phyloP scores from a whole-genome alignment of 92 coral and sea anemone species.

The Paragorgia papillata region DNA sequence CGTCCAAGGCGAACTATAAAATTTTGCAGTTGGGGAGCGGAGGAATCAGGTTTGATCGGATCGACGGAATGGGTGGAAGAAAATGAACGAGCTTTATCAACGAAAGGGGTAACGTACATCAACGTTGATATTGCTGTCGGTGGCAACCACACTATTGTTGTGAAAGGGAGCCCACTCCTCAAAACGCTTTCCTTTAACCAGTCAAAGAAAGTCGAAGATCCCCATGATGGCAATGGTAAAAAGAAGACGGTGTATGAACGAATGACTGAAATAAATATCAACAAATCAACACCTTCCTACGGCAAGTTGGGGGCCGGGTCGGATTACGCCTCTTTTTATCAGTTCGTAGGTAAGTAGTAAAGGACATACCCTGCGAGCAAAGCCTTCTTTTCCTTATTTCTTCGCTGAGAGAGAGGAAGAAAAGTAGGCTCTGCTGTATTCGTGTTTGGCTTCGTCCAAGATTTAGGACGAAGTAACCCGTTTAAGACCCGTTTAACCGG shows the following conservation, averaged over 20 bases:
- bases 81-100: conserved; percentile 63
- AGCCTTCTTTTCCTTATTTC: too few species aligned
- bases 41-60: conserved; percentile 82
- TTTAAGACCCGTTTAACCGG: too few species aligned
- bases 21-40: conserved; percentile 97
- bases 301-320: conserved; percentile 77
- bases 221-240: conserved; percentile 60
- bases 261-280: conserved; percentile 60
- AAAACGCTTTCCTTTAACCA: background rate
- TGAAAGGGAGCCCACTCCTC: conserved; percentile 25
- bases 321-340: conserved; percentile 82
- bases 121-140: conserved; percentile 71
- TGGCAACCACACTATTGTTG: conserved; percentile 68
- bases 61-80: conserved; percentile 96
- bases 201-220: conserved; percentile 58
- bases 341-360: conserved; percentile 50
- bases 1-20: conserved; percentile 93
- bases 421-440: too few species aligned
- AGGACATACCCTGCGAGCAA: too few species aligned
- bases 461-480: too few species aligned
- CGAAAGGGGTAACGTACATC: conserved; percentile 73
- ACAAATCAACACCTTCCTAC: conserved; percentile 45
- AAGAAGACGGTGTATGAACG: conserved; percentile 76
- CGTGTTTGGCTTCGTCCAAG: too few species aligned
- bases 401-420: too few species aligned